Conservation (phyloP, 2,113 vertebrate species). For the Scytalopus superciliaris region DNA sequence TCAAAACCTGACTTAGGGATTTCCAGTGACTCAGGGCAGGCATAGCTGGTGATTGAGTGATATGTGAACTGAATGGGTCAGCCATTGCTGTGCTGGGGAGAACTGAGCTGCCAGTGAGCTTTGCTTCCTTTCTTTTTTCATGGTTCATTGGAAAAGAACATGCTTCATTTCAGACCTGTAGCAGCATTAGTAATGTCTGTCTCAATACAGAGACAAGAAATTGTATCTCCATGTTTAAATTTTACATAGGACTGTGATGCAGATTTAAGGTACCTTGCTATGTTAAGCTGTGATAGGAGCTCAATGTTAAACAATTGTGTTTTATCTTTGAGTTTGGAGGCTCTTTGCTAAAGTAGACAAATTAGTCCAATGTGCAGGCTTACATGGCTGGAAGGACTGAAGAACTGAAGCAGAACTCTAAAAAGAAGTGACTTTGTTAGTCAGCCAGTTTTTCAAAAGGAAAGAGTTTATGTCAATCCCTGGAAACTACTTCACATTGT, state of each 20-base stretch:
- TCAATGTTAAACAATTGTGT: neutral
- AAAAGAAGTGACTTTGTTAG: constrained; percentile 23
- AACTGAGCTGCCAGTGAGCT: neutral
- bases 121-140: neutral
- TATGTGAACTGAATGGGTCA: neutral
- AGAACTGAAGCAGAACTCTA: neutral
- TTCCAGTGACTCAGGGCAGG: neutral
- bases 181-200: neutral
- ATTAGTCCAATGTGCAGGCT: neutral
- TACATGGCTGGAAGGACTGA: neutral
- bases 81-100: neutral
- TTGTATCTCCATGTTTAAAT: neutral
- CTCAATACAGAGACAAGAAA: neutral
- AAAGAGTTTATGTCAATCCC: constrained; percentile 13
- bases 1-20: neutral
- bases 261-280: neutral
- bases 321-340: neutral
- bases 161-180: constrained; percentile 9
- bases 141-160: neutral
- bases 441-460: constrained; percentile 16
- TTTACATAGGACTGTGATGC: neutral
- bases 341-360: neutral
- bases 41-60: neutral
- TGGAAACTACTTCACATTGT: constrained; percentile 50
- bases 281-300: neutral